Evolutionary conservation across 1,140 invertebrate species (phyloP), one percentile per base, ranked within the genome.

Genomic region (Heterodera carotae): DNA sequence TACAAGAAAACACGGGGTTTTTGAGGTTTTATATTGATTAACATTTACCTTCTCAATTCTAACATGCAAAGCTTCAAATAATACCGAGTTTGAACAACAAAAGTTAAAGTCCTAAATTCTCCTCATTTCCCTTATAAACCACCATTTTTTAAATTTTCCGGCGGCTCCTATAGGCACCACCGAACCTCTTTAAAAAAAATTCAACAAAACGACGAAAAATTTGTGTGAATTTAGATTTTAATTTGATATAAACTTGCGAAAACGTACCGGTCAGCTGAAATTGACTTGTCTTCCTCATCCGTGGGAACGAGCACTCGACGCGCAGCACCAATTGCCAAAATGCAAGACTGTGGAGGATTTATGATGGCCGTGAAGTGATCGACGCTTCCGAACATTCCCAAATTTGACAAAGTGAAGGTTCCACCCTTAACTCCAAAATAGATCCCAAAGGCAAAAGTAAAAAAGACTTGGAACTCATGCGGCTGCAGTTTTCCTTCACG

Each of bases 401-500:
- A 90, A 90, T 99, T 99, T 0, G 96, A 98, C 6, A 99, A 92
- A 3, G 91, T 92, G 83, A 92, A 92, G n/a, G 92, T 92, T 25
- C 92, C 92, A 68, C 92, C 92, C 91, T 91, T 83, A 69, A 75
- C 72, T 48, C 64, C 53, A 92, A 59, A 62, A 80, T 64, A 76
- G 39, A 36, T 36, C 15, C n/a, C 34, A 33, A n/a, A 8, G 39
- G 39, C 6, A 6, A 43, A 43, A 8, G 22, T 1, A 25, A 88
- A 83, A 78, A 92, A 92, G 62, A 96, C 95, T 91, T 98, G 94
- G 89, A 96, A 99, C 89, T 99, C 97, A 48, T 96, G 92, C 1
- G 97, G 97, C 85, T 96, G 92, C 6, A 99, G 90, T 89, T 96
- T 97, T 68, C 94, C 94, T 36, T 94, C 93, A 81, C 94, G 92